Base-by-base conservation (phyloP, 1,140 invertebrate genomes). In the Carcinoscorpius rotundicauda region DNA sequence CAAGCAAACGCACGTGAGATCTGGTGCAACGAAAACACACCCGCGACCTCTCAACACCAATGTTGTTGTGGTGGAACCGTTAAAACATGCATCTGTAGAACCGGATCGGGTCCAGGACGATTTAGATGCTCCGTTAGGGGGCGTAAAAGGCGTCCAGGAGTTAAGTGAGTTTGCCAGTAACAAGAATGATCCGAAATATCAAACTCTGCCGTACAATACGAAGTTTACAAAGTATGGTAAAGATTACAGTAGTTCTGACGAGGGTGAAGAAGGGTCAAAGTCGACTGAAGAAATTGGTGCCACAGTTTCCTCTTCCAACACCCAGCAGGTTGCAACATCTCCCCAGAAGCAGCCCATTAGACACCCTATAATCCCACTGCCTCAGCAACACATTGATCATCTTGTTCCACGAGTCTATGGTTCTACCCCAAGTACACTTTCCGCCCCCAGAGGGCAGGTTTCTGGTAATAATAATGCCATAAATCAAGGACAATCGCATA, bases 121-220 rank as follows among this genome's bases (percentile, higher is more conserved):
- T 58, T 60, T 73, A 10, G 73, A 74, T 66, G 68, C 72, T 8
- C 29, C 29, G 29, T 29, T 29, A 29, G 29, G 29, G 29, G 29
- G 29, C 29, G 29, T 29, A 29, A 29, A 29, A 29, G 29, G 29
- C 29, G 29, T 29, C 29, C 29, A 29, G 29, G 70, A 73, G 52
- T 57, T 70, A 50, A 65, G 70, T 29, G 73, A 76, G 65, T 81
- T 82, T 70, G 74, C 74, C 4, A 78, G 84, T n/a, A 87, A 85
- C 71, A 94, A 93, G 77, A 88, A 87, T 60, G 90, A 95, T 76
- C 89, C 91, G 0, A 94, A 94, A 77, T 94, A 94, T 80, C 91
- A 96, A 79, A 93, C 90, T 29, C 80, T 94, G 74, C 91, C 91
- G 59, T 91, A 91, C 75, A 91, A 91, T 70, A 88, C 88, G 5